These are phyloP conservation scores for Caenorhabditis drosophilae DNA, from an alignment of 2,888 invertebrate species.

Conservation along the genomic window DNA sequence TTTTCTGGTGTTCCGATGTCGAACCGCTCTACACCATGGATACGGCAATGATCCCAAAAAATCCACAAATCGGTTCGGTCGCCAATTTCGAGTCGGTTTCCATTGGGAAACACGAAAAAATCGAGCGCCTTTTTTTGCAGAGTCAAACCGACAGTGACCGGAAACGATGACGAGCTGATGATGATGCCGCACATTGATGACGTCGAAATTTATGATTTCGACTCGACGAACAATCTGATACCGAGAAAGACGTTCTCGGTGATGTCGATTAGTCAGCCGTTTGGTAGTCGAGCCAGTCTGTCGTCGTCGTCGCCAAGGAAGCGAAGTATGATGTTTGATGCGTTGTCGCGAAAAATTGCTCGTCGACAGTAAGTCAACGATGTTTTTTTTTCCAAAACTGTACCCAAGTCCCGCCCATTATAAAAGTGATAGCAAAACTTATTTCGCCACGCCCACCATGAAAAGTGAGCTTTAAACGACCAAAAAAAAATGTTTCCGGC, in stretches of 20 bases:
- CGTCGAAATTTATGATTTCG: slow-evolving; percentile 33
- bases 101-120: background rate
- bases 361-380: slow-evolving; percentile 13
- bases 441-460: no score
- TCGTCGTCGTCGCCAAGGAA: slow-evolving; percentile 14
- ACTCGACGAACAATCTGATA: slow-evolving; percentile 29
- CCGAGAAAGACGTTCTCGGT: slow-evolving; percentile 39
- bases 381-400: background rate
- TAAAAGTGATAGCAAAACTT: no score
- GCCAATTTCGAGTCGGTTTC: slow-evolving; percentile 47
- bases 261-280: slow-evolving; percentile 28
- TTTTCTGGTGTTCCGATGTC: slow-evolving; percentile 47
- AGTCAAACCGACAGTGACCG: slow-evolving; percentile 14
- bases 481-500: no score
- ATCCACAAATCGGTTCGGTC: slow-evolving; percentile 53
- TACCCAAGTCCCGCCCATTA: background rate
- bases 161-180: slow-evolving; percentile 36
- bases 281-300: slow-evolving; percentile 37
- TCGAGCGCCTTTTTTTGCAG: slow-evolving; percentile 11
- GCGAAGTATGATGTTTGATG: slow-evolving; percentile 36
- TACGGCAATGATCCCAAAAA: slow-evolving; percentile 50
- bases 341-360: slow-evolving; percentile 18
- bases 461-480: no score
- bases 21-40: slow-evolving; percentile 53
- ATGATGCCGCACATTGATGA: slow-evolving; percentile 47